phyloP scores from a whole-genome alignment of 2,797 vertebrate species.

The Hyperoplus lanceolatus region DNA sequence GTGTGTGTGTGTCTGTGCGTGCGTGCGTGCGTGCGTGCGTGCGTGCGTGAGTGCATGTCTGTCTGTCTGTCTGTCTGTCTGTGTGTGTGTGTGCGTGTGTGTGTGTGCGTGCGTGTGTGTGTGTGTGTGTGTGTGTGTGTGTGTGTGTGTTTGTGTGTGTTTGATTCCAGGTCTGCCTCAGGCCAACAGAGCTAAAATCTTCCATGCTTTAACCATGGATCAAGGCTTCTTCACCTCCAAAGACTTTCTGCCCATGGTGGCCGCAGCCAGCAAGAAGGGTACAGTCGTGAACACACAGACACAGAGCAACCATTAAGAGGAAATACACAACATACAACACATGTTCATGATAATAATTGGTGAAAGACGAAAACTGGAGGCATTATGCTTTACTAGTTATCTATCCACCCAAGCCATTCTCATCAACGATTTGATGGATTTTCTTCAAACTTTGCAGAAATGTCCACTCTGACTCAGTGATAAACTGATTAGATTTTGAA shows the following conservation, averaged over 20 bases:
- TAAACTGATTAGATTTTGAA: too few relatives aligned
- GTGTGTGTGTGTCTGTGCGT: too few relatives aligned
- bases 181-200: slow-evolving; percentile 90
- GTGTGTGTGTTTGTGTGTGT: slow-evolving; percentile 23
- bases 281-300: slow-evolving; percentile 2
- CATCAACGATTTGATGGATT: too few relatives aligned
- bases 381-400: too few relatives aligned
- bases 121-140: slow-evolving; percentile 16
- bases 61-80: not conserved
- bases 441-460: too few relatives aligned
- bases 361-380: too few relatives aligned
- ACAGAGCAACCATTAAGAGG: not conserved
- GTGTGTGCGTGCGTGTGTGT: slow-evolving; percentile 24
- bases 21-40: too few relatives aligned
- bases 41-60: not conserved
- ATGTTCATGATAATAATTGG: too few relatives aligned
- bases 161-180: slow-evolving; percentile 90
- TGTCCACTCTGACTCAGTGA: too few relatives aligned
- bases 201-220: slow-evolving; percentile 87
- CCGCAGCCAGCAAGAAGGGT: slow-evolving; percentile 95
- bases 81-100: slow-evolving; percentile 40
- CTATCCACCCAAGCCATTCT: too few relatives aligned
- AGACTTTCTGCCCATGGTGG: slow-evolving; percentile 94
- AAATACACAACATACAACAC: slow-evolving; percentile 1
- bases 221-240: slow-evolving; percentile 97